Base-by-base conservation (phyloP, 2,888 invertebrate species). In the Acleris literana region DNA sequence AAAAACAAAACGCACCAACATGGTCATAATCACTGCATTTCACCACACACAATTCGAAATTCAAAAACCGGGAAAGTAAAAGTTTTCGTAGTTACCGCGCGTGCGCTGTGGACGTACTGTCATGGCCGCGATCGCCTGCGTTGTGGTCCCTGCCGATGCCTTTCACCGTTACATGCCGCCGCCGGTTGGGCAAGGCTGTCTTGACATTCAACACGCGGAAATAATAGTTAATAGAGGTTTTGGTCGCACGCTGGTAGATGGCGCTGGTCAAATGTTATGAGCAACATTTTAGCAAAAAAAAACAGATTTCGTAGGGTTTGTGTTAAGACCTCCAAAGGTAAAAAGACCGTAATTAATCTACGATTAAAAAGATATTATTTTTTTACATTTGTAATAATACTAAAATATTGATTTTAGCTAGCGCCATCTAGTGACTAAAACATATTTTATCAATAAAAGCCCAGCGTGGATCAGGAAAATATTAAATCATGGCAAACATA, bases 151-250 rank as follows among this genome's bases (percentile, higher is more conserved):
- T 76, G 81, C 84, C 90, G 88, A 87, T 84, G 83, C 86, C 80
- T 81, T 81, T 81, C 80, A 81, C 80, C 80, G 80, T 79, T 80
- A 80, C 77, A 75, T 85, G 88, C 88, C 82, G 85, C 85, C 17
- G 83, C 81, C 85, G 85, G 87, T 89, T 90, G 81, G 85, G 89
- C 91, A 90, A 92, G 91, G 90, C 90, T 90, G 80, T 83, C 83
- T 85, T 90, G 91, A 90, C 91, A 90, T 90, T 86, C 90, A 90
- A 87, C 78, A 83, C 79, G 88, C 88, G 89, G 88, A 90, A 89
- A 90, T 85, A 79, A 79, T 39, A 39, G 13, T 13, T 11, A 13
- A 39, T 75, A 64, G 74, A 79, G 76, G 79, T 59, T 49, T 48
- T 5, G 16, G 18, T 49, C 6, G 9, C 13, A 9, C 43, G 43